A percentile compares a stretch with the other conserved stretches of the same genome.
phyloP scores from a whole-genome alignment of 2,113 vertebrate species.

The Nycticorax nycticorax region DNA sequence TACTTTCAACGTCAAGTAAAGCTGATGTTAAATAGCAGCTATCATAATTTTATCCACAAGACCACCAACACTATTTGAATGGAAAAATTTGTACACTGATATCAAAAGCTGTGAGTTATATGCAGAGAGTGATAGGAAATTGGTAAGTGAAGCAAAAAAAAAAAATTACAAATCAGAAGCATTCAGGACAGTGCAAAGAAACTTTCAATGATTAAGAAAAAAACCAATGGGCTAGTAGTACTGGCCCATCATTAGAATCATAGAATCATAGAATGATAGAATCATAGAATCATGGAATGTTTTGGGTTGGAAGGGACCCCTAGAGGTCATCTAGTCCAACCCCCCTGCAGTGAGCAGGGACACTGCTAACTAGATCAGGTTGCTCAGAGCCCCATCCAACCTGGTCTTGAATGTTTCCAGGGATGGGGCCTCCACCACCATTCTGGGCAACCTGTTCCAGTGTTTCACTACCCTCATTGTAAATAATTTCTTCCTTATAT shows the following conservation, averaged over 20 bases:
- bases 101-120: neutral
- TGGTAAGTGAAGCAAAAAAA: neutral
- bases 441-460: no score
- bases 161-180: neutral
- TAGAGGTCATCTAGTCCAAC: no score
- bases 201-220: neutral
- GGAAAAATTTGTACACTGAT: neutral
- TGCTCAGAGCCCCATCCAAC: no score
- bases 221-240: neutral
- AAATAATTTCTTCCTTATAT: no score
- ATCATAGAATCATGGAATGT: no score
- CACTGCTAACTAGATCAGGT: no score
- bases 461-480: no score
- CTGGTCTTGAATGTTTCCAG: no score
- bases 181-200: neutral
- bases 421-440: no score
- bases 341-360: no score
- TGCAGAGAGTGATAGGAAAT: neutral
- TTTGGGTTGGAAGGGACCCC: no score
- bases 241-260: neutral
- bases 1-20: neutral
- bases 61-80: neutral
- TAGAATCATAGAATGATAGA: no score
- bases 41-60: neutral
- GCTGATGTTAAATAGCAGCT: neutral